Conservation (phyloP, 2,797 vertebrate species). For the Malurus splendens region DNA sequence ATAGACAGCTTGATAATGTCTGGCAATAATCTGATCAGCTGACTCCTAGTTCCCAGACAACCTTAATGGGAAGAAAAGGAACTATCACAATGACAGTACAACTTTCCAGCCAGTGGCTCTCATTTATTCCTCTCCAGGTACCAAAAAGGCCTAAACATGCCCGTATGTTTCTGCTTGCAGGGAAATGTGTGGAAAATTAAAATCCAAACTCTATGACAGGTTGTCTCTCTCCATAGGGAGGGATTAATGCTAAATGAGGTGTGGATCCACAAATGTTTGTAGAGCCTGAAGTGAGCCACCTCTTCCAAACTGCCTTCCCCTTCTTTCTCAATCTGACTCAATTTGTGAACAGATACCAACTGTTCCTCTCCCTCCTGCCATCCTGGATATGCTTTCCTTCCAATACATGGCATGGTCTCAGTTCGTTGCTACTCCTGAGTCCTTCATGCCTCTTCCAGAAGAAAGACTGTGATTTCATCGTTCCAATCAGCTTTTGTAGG, state of each 20-base stretch:
- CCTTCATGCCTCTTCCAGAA: background rate
- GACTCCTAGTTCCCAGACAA: slow-evolving; percentile 17
- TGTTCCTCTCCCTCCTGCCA: background rate
- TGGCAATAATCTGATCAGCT: slow-evolving; percentile 48
- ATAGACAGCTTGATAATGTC: slow-evolving; percentile 48
- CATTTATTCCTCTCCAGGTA: slow-evolving; percentile 24
- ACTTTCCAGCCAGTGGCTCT: background rate
- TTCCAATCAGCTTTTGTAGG: background rate
- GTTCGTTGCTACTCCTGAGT: background rate
- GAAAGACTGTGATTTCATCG: background rate
- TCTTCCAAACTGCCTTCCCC: background rate
- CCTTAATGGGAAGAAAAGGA: slow-evolving; percentile 20
- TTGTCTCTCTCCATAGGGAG: slow-evolving; percentile 11
- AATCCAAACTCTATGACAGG: slow-evolving; percentile 13
- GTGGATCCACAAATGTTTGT: slow-evolving; percentile 18
- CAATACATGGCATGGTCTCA: background rate
- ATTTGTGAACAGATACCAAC: background rate
- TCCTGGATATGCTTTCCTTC: background rate
- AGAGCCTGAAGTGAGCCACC: background rate
- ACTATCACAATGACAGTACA: slow-evolving; percentile 2
- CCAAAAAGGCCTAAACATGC: slow-evolving; percentile 4
- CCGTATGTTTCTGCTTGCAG: background rate
- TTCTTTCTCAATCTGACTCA: background rate
- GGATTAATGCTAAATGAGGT: slow-evolving; percentile 28
- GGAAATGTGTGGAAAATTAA: background rate